phyloP scores from a whole-genome alignment of 2,797 vertebrate species.

The Rousettus madagascariensis region DNA sequence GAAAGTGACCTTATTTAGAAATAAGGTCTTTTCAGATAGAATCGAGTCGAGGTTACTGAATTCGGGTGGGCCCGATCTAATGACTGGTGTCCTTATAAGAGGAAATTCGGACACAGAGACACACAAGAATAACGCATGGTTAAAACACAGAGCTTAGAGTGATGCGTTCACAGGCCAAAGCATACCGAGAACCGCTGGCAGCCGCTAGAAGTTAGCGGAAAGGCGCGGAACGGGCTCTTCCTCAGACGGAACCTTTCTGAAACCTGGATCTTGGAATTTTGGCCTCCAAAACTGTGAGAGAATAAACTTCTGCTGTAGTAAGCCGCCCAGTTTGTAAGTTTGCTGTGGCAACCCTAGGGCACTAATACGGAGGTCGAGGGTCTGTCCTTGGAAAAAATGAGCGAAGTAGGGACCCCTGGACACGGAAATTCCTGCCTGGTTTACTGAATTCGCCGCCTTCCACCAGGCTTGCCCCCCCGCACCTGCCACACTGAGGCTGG shows the following conservation, averaged over 20 bases:
- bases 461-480: background rate
- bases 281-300: slow-evolving; percentile 2
- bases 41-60: slow-evolving; percentile 2
- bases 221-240: background rate
- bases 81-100: slow-evolving; percentile 55
- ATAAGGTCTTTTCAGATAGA: slow-evolving; percentile 17
- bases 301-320: background rate
- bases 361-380: background rate
- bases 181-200: slow-evolving; percentile 57
- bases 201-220: background rate
- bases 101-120: slow-evolving; percentile 57
- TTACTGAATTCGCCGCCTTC: background rate
- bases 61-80: background rate
- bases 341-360: background rate
- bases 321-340: background rate
- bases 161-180: background rate
- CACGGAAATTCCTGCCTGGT: background rate
- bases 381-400: background rate
- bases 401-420: background rate
- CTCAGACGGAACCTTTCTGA: background rate
- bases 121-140: slow-evolving; percentile 47
- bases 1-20: slow-evolving; percentile 41
- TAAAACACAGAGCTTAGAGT: slow-evolving; percentile 51
- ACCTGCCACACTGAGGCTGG: background rate
- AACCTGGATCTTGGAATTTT: slow-evolving; percentile 31